phyloP scores from a whole-genome alignment of 2,888 invertebrate genomes.

The Torymus auratus region DNA sequence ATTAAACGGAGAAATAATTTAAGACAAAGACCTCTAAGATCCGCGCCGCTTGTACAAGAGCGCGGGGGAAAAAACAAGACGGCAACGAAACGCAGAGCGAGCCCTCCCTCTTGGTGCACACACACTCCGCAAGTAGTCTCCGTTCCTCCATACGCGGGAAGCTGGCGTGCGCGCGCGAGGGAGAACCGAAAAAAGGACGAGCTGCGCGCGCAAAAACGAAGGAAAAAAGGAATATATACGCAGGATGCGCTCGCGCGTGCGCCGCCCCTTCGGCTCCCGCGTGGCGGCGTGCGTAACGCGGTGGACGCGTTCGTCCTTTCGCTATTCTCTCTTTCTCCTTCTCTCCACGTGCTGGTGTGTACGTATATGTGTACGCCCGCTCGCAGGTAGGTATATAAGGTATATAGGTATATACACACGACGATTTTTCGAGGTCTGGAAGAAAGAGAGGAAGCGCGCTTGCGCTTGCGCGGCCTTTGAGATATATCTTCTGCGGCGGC shows the following conservation, averaged over 20 bases:
- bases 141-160: not conserved
- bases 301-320: constrained; percentile 66
- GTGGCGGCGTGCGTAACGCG: constrained; percentile 70
- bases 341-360: not conserved
- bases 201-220: not conserved
- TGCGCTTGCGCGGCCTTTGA: constrained; percentile 41
- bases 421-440: constrained; percentile 39
- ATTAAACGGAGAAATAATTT: too few relatives aligned
- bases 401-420: too few relatives aligned
- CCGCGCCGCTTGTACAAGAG: too few relatives aligned
- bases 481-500: constrained; percentile 48
- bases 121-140: too few relatives aligned
- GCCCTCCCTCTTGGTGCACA: too few relatives aligned
- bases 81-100: too few relatives aligned
- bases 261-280: constrained; percentile 28
- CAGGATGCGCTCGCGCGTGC: constrained; percentile 27
- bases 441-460: constrained; percentile 44
- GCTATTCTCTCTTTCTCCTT: constrained; percentile 57
- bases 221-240: constrained; percentile 22
- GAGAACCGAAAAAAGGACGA: not conserved
- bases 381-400: not conserved
- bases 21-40: too few relatives aligned
- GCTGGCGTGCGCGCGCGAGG: not conserved
- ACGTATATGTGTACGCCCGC: not conserved
- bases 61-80: too few relatives aligned